These are phyloP conservation scores for Pterocles burchelli DNA, from an alignment of 2,113 vertebrate genomes.

Conservation along the genomic window DNA sequence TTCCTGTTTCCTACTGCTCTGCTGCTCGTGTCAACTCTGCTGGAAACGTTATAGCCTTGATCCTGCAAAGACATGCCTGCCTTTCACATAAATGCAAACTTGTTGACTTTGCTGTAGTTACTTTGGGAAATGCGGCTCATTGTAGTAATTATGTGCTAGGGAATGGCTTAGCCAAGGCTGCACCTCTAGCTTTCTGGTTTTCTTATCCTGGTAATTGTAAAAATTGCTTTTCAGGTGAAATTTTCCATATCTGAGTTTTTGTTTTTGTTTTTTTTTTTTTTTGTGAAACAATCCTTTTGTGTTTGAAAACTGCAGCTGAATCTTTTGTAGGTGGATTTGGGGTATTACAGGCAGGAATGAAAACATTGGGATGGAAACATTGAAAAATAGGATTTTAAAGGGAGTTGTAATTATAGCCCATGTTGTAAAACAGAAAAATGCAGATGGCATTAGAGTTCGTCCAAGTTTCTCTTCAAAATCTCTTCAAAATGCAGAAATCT, in stretches of 20 bases:
- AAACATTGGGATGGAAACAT: background rate
- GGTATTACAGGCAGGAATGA: background rate
- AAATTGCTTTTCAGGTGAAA: constrained; percentile 1
- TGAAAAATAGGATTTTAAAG: background rate
- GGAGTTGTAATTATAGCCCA: background rate
- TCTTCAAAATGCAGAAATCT: background rate
- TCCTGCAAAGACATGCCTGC: constrained; percentile 37
- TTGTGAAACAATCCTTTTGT: too few species aligned
- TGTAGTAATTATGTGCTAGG: background rate
- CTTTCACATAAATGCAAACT: background rate
- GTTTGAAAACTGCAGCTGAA: background rate
- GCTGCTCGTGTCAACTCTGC: background rate
- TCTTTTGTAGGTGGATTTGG: background rate
- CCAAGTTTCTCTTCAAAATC: background rate
- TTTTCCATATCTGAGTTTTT: background rate
- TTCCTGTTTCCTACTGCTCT: background rate
- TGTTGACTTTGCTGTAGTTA: constrained; percentile 12
- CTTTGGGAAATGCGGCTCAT: background rate
- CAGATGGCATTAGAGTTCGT: background rate
- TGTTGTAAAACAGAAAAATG: background rate
- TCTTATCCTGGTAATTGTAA: background rate
- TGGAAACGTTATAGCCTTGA: background rate
- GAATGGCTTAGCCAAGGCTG: background rate
- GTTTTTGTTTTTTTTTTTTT: too few species aligned
- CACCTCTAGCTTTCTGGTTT: background rate